Base-by-base conservation (phyloP, 2,888 invertebrate species). In the Microchrysa polita region DNA sequence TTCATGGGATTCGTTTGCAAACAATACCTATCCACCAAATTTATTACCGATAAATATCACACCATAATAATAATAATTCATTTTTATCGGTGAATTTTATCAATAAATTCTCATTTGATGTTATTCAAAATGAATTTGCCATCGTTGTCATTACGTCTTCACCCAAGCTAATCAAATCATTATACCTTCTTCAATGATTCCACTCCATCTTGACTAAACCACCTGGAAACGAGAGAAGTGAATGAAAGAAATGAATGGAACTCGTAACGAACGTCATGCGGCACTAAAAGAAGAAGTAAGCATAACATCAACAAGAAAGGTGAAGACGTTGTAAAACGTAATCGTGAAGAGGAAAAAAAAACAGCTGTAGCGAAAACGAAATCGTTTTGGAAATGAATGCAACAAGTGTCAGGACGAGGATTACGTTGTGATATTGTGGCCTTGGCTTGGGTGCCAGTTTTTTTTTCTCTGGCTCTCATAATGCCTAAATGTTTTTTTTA, bases 151-250 rank as follows among this genome's bases (percentile, higher is more conserved):
- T 34, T 18, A 65, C 48, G 42, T 65, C 42, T 65, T 44, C 16
- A 44, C 44, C 27, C 48, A 16, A 65, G 65, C 65, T 65, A 65
- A 65, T 65, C 65, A 65, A 65, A 65, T 65, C 65, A 65, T 44
- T 65, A n/a, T n/a, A 65, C 65, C 65, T 34, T 65, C 44, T 65
- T 48, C 65, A 65, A 65, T 48, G 7, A 34, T 34, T 48, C 48
- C 44, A 48, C 65, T 65, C 22, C 23, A 48, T 34, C 27, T 34
- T 22, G 34, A 42, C 44, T 7, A 65, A 65, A 65, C 48, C 65
- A 65, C 65, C 65, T 65, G 65, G 65, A 65, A 65, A 48, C 48
- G 48, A 44, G 48, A 44, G 42, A 34, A 34, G 18, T 60, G 65
- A 65, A 44, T 65, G 65, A 34, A 27, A 34, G 27, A 34, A 34